Base-by-base conservation (phyloP, 2,888 invertebrate species). In the Odontomyia ornata region DNA sequence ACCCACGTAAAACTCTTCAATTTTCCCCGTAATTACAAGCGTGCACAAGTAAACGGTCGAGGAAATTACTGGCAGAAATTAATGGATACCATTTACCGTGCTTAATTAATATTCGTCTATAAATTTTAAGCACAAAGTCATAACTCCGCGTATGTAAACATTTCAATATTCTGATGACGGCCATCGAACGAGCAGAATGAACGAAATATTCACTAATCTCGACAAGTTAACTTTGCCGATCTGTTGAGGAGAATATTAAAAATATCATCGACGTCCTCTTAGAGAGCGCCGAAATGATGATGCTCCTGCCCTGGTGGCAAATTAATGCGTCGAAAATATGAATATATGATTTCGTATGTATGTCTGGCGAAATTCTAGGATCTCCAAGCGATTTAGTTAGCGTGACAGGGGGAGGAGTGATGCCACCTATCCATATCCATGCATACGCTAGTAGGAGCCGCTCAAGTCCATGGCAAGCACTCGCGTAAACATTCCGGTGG, bases 71-170 rank as follows among this genome's bases (percentile, higher is more conserved):
- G 43, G 73, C 73, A 30, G 57, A 60, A 60, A 60, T 60, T 73
- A 73, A 73, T 57, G 60, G 73, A 57, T 60, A 60, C 60, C 57
- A 60, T 73, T 73, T 73, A 73, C 73, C 73, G 60, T 60, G 73
- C 73, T 73, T 60, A 73, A 73, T 73, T 73, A 73, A 73, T 73
- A 73, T 73, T 73, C 36, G 36, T 36, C 60, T n/a, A 73, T 73
- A 73, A 73, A 73, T 73, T 73, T 73, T 73, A 60, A 60, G 73
- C 60, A 36, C 73, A 72, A 72, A 47, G 73, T 73, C 73, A 73
- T 73, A 73, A 73, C 60, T 36, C 60, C 21, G 60, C 23, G 60
- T 73, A 73, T 60, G 73, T 73, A 73, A 73, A 73, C 60, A 57
- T 69, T 69, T 69, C 69, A n/a, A 69, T 69, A 47, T 47, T 46